Evolutionary conservation across 2,113 vertebrate species (phyloP).

Genomic region (Chaetura pelagica): DNA sequence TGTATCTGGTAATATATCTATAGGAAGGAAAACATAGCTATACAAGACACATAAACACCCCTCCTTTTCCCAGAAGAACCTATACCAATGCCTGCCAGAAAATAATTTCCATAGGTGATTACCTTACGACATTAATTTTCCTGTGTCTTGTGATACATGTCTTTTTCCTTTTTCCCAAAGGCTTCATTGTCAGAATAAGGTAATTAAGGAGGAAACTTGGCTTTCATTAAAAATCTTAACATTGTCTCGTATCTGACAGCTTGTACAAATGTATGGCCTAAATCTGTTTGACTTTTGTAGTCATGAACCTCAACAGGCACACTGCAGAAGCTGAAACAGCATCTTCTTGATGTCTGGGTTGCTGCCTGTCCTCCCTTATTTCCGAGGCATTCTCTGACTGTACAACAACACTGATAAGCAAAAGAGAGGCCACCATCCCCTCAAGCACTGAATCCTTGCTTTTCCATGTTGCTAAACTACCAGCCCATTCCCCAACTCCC

Average conservation of each 20-base stretch:
- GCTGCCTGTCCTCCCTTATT: not conserved
- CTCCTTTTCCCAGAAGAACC: not conserved
- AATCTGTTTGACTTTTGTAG: not conserved
- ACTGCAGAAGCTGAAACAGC: not conserved
- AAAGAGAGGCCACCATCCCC: rapidly evolving
- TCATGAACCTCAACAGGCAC: not conserved
- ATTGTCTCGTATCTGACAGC: not conserved
- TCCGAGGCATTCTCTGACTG: not conserved
- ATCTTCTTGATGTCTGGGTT: not conserved
- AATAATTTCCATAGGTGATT: not conserved
- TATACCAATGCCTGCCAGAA: not conserved
- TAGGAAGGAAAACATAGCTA: not conserved
- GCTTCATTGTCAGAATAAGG: not conserved
- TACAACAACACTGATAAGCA: rapidly evolving
- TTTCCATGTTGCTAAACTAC: not conserved
- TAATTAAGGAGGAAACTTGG: not conserved
- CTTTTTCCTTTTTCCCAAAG: not conserved
- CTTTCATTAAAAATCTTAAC: not conserved
- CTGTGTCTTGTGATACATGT: not conserved
- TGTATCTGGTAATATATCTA: not conserved
- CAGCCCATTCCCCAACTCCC: not conserved
- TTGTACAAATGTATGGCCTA: not conserved
- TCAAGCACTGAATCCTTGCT: not conserved
- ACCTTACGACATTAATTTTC: not conserved
- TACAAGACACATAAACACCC: not conserved